phyloP scores from a whole-genome alignment of 2,113 vertebrate species.

The Melanerpes aurifrons region DNA sequence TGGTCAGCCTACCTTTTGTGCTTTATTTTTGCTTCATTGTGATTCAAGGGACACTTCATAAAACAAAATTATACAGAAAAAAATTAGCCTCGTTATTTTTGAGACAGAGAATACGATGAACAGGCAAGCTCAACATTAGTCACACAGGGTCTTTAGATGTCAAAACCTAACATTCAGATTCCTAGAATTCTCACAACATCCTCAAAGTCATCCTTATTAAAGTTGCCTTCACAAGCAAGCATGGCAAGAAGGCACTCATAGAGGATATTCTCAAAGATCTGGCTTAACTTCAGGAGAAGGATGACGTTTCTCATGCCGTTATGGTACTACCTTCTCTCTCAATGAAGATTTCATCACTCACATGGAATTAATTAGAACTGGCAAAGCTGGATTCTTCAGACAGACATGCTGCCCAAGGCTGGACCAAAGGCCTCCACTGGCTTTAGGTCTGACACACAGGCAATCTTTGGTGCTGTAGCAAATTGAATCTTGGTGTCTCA shows the following conservation, averaged over 20 bases:
- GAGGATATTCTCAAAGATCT: neutral
- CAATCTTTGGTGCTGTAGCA: neutral
- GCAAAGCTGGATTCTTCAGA: neutral
- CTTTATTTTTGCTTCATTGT: constrained; percentile 5
- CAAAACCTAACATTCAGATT: neutral
- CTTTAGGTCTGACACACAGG: neutral
- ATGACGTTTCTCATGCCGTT: neutral
- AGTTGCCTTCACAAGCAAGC: neutral
- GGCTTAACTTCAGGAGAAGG: neutral
- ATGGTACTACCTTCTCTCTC: neutral
- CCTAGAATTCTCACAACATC: neutral
- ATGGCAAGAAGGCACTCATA: neutral
- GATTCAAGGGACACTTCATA: neutral
- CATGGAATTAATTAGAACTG: neutral
- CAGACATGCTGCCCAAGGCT: neutral
- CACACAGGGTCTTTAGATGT: neutral
- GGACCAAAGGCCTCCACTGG: neutral
- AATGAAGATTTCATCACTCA: constrained; percentile 6
- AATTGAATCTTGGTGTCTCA: neutral
- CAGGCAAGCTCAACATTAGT: neutral
- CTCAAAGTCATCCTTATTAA: neutral
- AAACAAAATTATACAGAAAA: neutral
- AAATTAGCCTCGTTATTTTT: neutral
- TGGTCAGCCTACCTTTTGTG: neutral
- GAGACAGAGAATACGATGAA: neutral